Base-by-base conservation (phyloP, 2,113 vertebrate species). In the Sialia sialis region DNA sequence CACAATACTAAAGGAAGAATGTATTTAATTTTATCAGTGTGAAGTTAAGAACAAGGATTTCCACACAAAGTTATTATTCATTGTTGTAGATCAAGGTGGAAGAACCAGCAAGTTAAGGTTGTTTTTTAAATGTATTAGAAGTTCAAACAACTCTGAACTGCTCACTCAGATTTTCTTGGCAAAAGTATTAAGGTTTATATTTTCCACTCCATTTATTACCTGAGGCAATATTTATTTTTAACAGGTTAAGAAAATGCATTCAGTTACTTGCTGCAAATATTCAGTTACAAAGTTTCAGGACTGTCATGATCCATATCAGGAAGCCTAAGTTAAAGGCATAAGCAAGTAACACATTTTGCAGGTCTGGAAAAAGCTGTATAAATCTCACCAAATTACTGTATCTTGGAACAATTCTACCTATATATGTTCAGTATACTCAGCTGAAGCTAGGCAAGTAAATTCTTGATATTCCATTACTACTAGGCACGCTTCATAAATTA, bases 11-110 rank as follows among this genome's bases (percentile, higher is more conserved):
- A 93, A 95, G 82, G 67, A 89, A 94, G 70, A 95, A 95, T 19
- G 46, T 41, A 62, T 77, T 95, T 93, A 54, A 85, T 87, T 95
- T 94, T 95, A 93, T 85, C 93, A 93, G 78, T 30, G 60, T 77
- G 82, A 96, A 96, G 66, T 84, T 84, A 84, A 76, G 75, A 95
- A 91, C 70, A 90, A 91, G 63, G 67, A 51, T 94, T 95, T 92
- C 67, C 63, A 92, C 58, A 73, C 43, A 49, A 92, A 78, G 62
- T 89, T 87, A n/a, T 72, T 93, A 94, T 79, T 85, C 69, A 87
- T 27, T 74, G 34, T 56, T 92, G 66, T 19, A 84, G 44, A 69
- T 66, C 55, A 89, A 95, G 74, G 81, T 89, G 49, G 84, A 94
- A 91, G 74, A 89, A 87, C 66, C 66, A 73, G 87, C 7, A 82